Percentiles rank a stretch among this genome's conserved stretches.
These are phyloP conservation scores for Sphenopsis melanotis DNA, from an alignment of 2,797 vertebrate species.

Conservation along the genomic window DNA sequence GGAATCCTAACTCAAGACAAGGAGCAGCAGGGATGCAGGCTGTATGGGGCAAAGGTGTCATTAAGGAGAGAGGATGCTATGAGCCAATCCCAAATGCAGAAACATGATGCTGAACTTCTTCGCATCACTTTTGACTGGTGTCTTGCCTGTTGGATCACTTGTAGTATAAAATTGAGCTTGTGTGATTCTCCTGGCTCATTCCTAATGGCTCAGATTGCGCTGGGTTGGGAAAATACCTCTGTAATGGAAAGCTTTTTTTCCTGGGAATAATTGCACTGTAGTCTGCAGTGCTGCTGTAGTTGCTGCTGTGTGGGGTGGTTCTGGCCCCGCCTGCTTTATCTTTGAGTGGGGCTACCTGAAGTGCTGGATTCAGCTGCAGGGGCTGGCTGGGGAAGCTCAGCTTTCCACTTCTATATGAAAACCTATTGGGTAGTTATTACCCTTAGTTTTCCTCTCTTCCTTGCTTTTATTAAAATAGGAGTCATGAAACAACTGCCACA, in stretches of 20 bases:
- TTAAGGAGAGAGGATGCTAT: neutral
- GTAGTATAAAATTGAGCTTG: neutral
- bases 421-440: neutral
- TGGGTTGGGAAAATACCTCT: neutral
- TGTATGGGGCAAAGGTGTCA: neutral
- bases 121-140: neutral
- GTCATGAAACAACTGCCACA: neutral
- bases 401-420: neutral
- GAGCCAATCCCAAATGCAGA: neutral
- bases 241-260: neutral
- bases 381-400: neutral
- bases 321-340: neutral
- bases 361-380: neutral
- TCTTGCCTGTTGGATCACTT: neutral
- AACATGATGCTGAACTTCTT: neutral
- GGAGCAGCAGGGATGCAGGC: neutral
- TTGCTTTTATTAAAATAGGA: conserved; percentile 30
- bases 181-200: neutral
- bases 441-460: neutral
- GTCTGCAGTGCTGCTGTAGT: neutral
- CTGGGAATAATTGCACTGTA: rapidly evolving
- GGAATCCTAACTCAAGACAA: neutral
- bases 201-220: neutral
- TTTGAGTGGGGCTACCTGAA: neutral
- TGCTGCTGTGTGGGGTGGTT: neutral